Base-by-base conservation (phyloP, 2,113 vertebrate species). In the Cryptomyrus ogoouensis region DNA sequence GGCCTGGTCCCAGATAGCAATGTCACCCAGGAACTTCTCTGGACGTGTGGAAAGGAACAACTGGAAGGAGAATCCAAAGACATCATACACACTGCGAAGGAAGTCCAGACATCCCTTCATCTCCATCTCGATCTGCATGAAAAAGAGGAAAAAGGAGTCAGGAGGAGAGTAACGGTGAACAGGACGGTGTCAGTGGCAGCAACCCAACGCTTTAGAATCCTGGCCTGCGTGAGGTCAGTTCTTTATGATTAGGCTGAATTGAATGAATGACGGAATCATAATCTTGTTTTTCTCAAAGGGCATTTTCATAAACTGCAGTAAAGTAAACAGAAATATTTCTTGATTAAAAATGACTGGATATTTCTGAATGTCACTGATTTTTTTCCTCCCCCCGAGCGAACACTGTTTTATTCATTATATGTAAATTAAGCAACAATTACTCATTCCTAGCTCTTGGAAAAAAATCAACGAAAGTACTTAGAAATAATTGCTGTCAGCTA, bases 31-130 rank as follows among this genome's bases (percentile, higher is more conserved):
- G 83, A 96, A 99, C 91, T 96, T 97, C 70, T 97, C 97, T 1
- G 98, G 98, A 70, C 98, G 97, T 9, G 97, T 99, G 49, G 98
- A 99, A 87, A 99, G 97, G 91, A 97, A 91, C 15, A 99, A 95
- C 94, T 99, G 97, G 94, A 99, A 99, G 88, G 97, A 97, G 92
- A 99, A 98, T 50, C 98, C 98, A 87, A 99, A 98, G 0, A 97
- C 94, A 8, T 95, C 90, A 80, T 99, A 99, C 27, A 99, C 96
- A 3, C 96, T 96, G 87, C 97, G 97, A 86, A 99, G 91, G 94
- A 99, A 98, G 91, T 97, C 95, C 91, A 99, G 94, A 89, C 98
- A 99, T 10, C 96, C 96, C 88, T 97, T 96, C 92, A 99, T 98
- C 94, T 99, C 98, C 0, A 96, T 94, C 94, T 97, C 96, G 3